phyloP scores from a whole-genome alignment of 2,797 vertebrate species.

The Oophaga sylvatica region DNA sequence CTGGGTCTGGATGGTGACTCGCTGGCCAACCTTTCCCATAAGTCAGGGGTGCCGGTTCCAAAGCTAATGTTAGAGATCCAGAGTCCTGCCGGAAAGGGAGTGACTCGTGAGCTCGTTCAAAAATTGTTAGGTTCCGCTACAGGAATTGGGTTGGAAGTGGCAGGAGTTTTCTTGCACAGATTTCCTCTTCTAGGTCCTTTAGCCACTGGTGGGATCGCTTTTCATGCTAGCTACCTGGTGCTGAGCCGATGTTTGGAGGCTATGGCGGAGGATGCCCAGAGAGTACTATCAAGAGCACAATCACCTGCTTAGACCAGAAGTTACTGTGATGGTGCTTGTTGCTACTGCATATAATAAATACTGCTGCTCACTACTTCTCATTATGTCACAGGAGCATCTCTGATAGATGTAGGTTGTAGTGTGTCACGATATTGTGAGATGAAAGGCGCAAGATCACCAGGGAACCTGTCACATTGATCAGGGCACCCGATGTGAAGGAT shows the following conservation, averaged over 20 bases:
- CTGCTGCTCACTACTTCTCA: not conserved
- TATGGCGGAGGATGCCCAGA: slow-evolving; percentile 67
- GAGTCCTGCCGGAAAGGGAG: slow-evolving; percentile 67
- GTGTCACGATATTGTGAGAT: too few species aligned
- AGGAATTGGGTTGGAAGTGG: slow-evolving; percentile 66
- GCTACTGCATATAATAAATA: slow-evolving; percentile 7
- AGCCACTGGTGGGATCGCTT: slow-evolving; percentile 69
- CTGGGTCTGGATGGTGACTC: slow-evolving; percentile 74
- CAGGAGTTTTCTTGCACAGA: slow-evolving; percentile 65
- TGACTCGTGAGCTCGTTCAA: slow-evolving; percentile 62
- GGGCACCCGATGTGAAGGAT: too few species aligned
- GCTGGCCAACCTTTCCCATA: slow-evolving; percentile 69
- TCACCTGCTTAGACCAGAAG: not conserved
- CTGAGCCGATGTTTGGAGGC: slow-evolving; percentile 69
- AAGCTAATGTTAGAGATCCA: slow-evolving; percentile 70
- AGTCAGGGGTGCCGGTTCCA: slow-evolving; percentile 67
- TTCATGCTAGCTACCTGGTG: slow-evolving; percentile 68
- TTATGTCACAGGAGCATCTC: not conserved
- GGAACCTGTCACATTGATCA: too few species aligned
- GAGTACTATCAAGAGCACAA: slow-evolving; percentile 60
- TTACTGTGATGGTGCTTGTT: not conserved
- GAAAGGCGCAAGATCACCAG: too few species aligned
- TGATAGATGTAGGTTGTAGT: not conserved
- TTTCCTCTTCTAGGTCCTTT: slow-evolving; percentile 67
- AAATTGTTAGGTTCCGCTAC: slow-evolving; percentile 66